Evolutionary conservation across 2,113 vertebrate species (phyloP), one percentile per base, ranked within the genome.

Genomic region (Semnornis frantzii): DNA sequence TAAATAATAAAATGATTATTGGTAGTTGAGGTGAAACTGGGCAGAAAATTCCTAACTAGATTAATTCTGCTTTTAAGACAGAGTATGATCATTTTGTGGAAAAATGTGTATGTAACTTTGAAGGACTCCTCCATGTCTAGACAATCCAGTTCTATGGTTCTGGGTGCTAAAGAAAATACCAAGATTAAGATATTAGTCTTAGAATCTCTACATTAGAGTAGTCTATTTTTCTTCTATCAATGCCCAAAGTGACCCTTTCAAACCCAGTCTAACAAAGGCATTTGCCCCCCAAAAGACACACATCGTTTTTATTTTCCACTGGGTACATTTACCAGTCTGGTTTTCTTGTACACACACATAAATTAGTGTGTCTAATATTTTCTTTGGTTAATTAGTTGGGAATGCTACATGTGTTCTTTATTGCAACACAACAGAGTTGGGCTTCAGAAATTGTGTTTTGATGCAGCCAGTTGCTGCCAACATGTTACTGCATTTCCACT

Each of bases 391-490:
- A 85, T 82, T 70, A 85, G 15, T 33, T 85, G 31, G 46, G 37
- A 82, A 82, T 48, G 84, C 59, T 73, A 33, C 52, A 63, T 15
- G 11, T 60, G 68, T 66, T 85, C 34, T 63, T 75, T 52, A 74
- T 57, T 94, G 75, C 71, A 85, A 57, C 28, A 76, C 34, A 55
- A 77, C 60, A 52, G 58, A 87, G 46, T 0, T 68, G 75, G 34
- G 85, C 63, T 80, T 72, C 71, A 63, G 80, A 70, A 87, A 42
- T 1, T 15, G n/a, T 57, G 34, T 20, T 70, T 63, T 66, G 55
- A 87, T 73, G 81, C n/a, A 89, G 59, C 24, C 92, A 87, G 33
- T 77, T 70, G 74, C n/a, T 89, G 68, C 75, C 60, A 94, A 82
- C 3, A 8, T 3, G 37, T 69, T 86, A 34, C 48, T 78, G 80